phyloP scores from a whole-genome alignment of 2,888 invertebrate species.

The Cheilosia scutellata region DNA sequence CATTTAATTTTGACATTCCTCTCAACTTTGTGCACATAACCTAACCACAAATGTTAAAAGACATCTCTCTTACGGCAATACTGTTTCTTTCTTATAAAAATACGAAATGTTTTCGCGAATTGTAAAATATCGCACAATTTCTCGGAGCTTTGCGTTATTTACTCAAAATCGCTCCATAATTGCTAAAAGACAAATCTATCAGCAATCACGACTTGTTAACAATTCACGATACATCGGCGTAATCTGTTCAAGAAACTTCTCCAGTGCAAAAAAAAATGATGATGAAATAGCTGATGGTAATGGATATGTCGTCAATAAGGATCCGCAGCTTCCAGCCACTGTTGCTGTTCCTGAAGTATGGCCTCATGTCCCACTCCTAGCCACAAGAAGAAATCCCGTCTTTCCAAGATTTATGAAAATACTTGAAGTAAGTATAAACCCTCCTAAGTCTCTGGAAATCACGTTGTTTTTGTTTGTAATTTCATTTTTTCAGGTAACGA shows the following conservation, averaged over 20 bases:
- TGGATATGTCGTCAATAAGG: slow-evolving; percentile 78
- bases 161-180: slow-evolving; percentile 32
- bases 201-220: slow-evolving; percentile 19
- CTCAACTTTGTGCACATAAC: slow-evolving; percentile 11
- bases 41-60: slow-evolving; percentile 26
- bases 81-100: slow-evolving; percentile 7
- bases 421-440: slow-evolving; percentile 89
- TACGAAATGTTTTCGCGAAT: slow-evolving; percentile 78
- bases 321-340: slow-evolving; percentile 89
- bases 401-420: slow-evolving; percentile 99
- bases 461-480: slow-evolving; percentile 4
- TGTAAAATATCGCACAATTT: slow-evolving; percentile 56
- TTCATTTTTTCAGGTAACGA: slow-evolving; percentile 88
- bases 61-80: background rate
- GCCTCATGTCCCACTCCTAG: slow-evolving; percentile 98
- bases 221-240: slow-evolving; percentile 39
- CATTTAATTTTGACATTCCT: slow-evolving; percentile 8
- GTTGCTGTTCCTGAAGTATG: slow-evolving; percentile 98
- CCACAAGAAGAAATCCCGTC: slow-evolving; percentile 96
- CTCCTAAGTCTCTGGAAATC: background rate
- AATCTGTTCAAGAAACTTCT: slow-evolving; percentile 76
- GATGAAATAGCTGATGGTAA: slow-evolving; percentile 75
- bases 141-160: slow-evolving; percentile 34
- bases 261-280: slow-evolving; percentile 76
- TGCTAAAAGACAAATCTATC: slow-evolving; percentile 10